Percentiles rank a stretch among this genome's conserved stretches.
These are phyloP conservation scores for Apis cerana DNA, from an alignment of 1,140 invertebrate species.

Conservation along the genomic window DNA sequence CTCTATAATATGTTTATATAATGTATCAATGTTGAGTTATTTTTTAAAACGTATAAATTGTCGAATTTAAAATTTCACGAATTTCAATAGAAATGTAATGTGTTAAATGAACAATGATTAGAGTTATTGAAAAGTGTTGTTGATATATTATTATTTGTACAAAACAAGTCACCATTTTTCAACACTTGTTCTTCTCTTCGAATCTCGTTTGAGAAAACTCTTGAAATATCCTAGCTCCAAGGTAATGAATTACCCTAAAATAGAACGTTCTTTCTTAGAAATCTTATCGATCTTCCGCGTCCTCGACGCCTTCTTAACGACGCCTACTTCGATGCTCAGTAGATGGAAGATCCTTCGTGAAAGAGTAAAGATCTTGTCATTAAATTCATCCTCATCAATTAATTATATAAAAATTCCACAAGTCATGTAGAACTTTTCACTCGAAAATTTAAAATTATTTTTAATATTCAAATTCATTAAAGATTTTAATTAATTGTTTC, in stretches of 20 bases:
- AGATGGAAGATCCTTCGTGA: neutral
- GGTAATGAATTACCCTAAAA: conserved; percentile 19
- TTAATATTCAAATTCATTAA: neutral
- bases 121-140: too few species aligned
- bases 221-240: conserved; percentile 14
- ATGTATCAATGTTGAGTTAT: too few species aligned
- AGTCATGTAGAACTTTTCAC: neutral
- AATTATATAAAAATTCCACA: neutral
- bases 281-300: conserved; percentile 19
- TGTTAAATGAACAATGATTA: too few species aligned
- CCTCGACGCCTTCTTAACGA: neutral
- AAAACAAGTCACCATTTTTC: too few species aligned
- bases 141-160: too few species aligned
- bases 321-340: neutral
- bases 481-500: too few species aligned
- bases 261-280: conserved; percentile 21
- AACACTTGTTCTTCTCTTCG: neutral
- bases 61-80: too few species aligned
- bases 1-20: too few species aligned
- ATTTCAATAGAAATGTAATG: too few species aligned
- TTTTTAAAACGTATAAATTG: too few species aligned
- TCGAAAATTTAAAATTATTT: neutral
- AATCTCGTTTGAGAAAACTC: neutral
- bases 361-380: neutral
- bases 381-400: neutral